These are phyloP conservation scores for Diarsia rubi DNA, from an alignment of 2,888 invertebrate genomes.

Conservation along the genomic window DNA sequence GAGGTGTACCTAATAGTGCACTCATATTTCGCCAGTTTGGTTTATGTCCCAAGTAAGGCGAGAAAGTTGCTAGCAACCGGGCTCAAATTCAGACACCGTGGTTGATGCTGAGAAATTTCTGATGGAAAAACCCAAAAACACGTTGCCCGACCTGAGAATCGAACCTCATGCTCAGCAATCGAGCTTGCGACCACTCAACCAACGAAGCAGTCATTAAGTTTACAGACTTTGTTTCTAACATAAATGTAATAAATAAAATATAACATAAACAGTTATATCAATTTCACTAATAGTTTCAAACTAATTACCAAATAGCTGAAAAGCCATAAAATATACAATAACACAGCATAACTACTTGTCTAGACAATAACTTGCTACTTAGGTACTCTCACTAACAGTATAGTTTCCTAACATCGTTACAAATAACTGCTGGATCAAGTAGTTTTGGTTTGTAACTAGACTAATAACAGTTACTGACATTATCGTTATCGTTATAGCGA, in stretches of 20 bases:
- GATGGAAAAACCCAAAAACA: too few species aligned
- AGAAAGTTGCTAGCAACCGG: too few species aligned
- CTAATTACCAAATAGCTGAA: slow-evolving; percentile 18
- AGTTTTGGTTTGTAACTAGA: slow-evolving; percentile 43
- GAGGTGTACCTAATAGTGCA: too few species aligned
- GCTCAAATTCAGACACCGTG: too few species aligned
- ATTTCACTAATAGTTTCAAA: slow-evolving; percentile 5
- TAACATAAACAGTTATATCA: not conserved
- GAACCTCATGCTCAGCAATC: too few species aligned
- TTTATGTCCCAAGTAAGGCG: too few species aligned
- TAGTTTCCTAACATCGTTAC: slow-evolving; percentile 47
- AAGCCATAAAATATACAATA: slow-evolving; percentile 27
- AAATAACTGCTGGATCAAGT: slow-evolving; percentile 50
- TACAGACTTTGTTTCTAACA: not conserved
- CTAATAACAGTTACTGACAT: slow-evolving; percentile 33
- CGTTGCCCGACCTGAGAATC: too few species aligned
- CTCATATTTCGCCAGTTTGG: too few species aligned
- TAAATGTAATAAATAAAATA: not conserved
- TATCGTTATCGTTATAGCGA: slow-evolving; percentile 19
- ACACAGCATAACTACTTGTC: slow-evolving; percentile 40
- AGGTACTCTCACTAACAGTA: slow-evolving; percentile 13
- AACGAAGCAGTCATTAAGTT: not conserved
- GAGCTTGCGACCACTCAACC: too few species aligned
- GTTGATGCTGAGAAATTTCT: too few species aligned
- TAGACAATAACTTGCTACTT: slow-evolving; percentile 44